phyloP scores from a whole-genome alignment of 2,888 invertebrate species.

The Sipunculus nudus region DNA sequence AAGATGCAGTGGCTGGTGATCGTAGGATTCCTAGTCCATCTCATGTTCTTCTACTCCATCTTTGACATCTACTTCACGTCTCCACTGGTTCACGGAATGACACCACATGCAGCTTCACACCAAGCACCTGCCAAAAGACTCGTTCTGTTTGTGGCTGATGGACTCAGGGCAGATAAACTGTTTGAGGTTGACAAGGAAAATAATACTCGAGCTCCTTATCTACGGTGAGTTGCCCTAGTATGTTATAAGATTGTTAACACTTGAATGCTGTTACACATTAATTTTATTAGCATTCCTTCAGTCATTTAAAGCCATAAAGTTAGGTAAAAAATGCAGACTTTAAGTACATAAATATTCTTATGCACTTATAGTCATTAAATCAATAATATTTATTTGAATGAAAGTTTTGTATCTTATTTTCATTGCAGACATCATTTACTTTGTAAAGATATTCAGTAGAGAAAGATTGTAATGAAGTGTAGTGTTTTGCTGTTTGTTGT shows the following conservation, averaged over 20 bases:
- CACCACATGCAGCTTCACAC: slow-evolving; percentile 60
- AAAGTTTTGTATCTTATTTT: too few species aligned
- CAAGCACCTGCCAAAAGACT: slow-evolving; percentile 76
- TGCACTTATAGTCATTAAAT: too few species aligned
- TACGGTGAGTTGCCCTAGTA: too few species aligned
- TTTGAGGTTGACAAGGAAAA: slow-evolving; percentile 68
- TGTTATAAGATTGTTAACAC: background rate
- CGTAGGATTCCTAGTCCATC: slow-evolving; percentile 72
- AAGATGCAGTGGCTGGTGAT: slow-evolving; percentile 49
- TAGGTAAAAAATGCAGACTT: too few species aligned
- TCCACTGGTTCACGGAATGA: slow-evolving; percentile 80
- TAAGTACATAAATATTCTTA: too few species aligned
- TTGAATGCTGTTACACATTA: background rate
- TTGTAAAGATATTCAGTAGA: too few species aligned
- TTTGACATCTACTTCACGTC: slow-evolving; percentile 95
- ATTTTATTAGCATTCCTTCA: slow-evolving; percentile 10
- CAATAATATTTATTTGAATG: too few species aligned
- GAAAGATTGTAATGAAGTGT: too few species aligned
- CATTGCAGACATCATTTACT: too few species aligned
- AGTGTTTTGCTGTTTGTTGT: too few species aligned
- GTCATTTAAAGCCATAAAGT: too few species aligned
- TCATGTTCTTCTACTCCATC: slow-evolving; percentile 81
- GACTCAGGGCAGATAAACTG: slow-evolving; percentile 87
- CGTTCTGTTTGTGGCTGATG: slow-evolving; percentile 91
- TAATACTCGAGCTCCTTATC: slow-evolving; percentile 72